Base-by-base conservation (phyloP, 2,888 invertebrate genomes). In the Belgica antarctica region DNA sequence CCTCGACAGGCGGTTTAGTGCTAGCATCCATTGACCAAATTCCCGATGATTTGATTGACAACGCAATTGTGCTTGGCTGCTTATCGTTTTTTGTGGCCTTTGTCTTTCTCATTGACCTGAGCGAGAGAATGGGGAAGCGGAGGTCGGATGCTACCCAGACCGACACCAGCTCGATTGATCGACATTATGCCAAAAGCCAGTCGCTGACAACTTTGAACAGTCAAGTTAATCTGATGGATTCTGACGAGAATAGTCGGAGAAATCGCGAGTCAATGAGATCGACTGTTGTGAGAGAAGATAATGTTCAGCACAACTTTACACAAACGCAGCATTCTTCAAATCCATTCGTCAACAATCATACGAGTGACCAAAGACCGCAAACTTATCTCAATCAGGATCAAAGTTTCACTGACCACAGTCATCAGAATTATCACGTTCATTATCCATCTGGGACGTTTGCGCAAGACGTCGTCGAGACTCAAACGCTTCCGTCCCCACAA, bases 1-100 rank as follows among this genome's bases (percentile, higher is more conserved):
- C 8, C 27, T 69, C 22, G n/a, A 22, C 22, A 74, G 74, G 73
- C 22, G 73, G 73, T 22, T 52, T 74, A 2, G 73, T 73, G 1
- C 71, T 73, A 15, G 74, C 74, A 15, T 71, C 74, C 19, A 46
- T 74, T 15, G 73, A 74, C 66, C 73, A 74, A 72, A 70, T 74
- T 1, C 73, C 73, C 28, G 15, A 59, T 10, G 73, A 74, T 12
- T 52, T 74, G 15, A 71, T 72, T 62, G 74, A 74, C 63, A 74
- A 74, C 62, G 73, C 74, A 7, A 72, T 74, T n/a, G 73, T 74
- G 17, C 46, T 74, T 15, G 74, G 74, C 19, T 71, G 72, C 15
- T 68, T 74, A 28, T 74, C 74, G 31, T 73, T 74, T 71, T 65
- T 74, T 22, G 74, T 74, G 24, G 73, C 72, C 7, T 59, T 74